These are phyloP conservation scores for Drosophila aldrichi DNA, from an alignment of 2,888 invertebrate genomes.

Conservation along the genomic window DNA sequence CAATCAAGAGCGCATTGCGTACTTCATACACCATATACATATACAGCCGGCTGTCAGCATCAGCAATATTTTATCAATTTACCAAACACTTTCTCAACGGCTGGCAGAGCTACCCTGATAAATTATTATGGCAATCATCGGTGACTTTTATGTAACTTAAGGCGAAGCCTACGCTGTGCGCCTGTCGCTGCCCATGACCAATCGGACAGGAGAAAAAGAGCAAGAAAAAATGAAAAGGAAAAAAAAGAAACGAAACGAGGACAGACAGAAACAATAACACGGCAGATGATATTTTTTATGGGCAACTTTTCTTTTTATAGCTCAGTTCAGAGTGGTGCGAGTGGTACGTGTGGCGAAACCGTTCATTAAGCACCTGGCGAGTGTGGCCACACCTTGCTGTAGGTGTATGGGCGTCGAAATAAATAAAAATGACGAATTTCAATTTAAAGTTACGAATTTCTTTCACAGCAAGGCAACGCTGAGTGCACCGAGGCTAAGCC, in stretches of 20 bases:
- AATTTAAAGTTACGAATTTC: slow-evolving; percentile 54
- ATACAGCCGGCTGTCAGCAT: slow-evolving; percentile 58
- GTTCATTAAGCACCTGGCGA: slow-evolving; percentile 62
- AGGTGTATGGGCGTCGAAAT: slow-evolving; percentile 41
- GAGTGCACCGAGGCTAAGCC: slow-evolving; percentile 40
- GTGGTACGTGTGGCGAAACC: slow-evolving; percentile 16
- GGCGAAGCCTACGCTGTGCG: slow-evolving; percentile 21
- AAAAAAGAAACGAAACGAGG: neutral
- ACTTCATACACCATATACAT: slow-evolving; percentile 30
- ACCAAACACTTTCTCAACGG: slow-evolving; percentile 49
- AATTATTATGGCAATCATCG: slow-evolving; percentile 79
- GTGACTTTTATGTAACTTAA: slow-evolving; percentile 75
- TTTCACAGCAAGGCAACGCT: slow-evolving; percentile 7
- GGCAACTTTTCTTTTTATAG: slow-evolving; percentile 62
- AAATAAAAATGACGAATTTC: slow-evolving; percentile 51
- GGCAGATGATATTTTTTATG: slow-evolving; percentile 76
- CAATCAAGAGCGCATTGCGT: slow-evolving; percentile 60
- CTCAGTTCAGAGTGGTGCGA: slow-evolving; percentile 29
- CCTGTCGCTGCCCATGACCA: slow-evolving; percentile 13
- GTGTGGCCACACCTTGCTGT: slow-evolving; percentile 6
- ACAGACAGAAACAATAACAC: slow-evolving; percentile 70
- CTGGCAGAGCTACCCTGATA: slow-evolving; percentile 39
- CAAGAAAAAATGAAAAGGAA: neutral
- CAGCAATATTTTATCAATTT: slow-evolving; percentile 76
- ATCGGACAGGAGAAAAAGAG: neutral